Evolutionary conservation across 2,888 invertebrate species (phyloP).

Genomic region (Xanthorhoe spadicearia): DNA sequence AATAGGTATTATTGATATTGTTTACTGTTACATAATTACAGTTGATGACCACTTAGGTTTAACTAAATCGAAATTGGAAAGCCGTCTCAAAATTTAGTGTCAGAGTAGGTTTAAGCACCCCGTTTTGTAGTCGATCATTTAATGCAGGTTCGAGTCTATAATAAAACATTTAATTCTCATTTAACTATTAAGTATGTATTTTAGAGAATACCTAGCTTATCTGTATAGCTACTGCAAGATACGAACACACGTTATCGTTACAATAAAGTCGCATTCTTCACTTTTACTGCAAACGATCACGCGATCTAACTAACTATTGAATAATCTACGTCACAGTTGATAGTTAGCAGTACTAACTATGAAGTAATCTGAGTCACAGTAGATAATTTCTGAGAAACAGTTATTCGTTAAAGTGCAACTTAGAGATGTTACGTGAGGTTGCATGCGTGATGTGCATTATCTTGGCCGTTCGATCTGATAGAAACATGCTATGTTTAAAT

Average conservation of each 20-base stretch:
- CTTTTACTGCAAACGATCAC: constrained; percentile 65
- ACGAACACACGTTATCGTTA: constrained; percentile 49
- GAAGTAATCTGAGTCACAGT: constrained; percentile 35
- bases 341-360: constrained; percentile 44
- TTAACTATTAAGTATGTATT: constrained; percentile 2
- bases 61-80: too few relatives aligned
- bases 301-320: constrained; percentile 55
- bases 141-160: too few relatives aligned
- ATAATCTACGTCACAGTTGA: constrained; percentile 36
- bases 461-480: constrained; percentile 40
- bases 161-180: too few relatives aligned
- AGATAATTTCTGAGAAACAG: constrained; percentile 50
- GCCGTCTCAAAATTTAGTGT: too few relatives aligned
- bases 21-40: not conserved
- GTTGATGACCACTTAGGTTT: not conserved
- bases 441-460: constrained; percentile 49
- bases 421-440: constrained; percentile 50
- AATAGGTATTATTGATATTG: not conserved
- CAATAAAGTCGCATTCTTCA: constrained; percentile 60
- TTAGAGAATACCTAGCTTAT: not conserved
- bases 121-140: too few relatives aligned
- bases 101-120: too few relatives aligned
- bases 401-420: constrained; percentile 44
- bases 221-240: constrained; percentile 37
- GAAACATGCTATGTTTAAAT: constrained; percentile 23